Evolutionary conservation across 2,797 vertebrate species (phyloP).

Genomic region (Valencia hispanica): DNA sequence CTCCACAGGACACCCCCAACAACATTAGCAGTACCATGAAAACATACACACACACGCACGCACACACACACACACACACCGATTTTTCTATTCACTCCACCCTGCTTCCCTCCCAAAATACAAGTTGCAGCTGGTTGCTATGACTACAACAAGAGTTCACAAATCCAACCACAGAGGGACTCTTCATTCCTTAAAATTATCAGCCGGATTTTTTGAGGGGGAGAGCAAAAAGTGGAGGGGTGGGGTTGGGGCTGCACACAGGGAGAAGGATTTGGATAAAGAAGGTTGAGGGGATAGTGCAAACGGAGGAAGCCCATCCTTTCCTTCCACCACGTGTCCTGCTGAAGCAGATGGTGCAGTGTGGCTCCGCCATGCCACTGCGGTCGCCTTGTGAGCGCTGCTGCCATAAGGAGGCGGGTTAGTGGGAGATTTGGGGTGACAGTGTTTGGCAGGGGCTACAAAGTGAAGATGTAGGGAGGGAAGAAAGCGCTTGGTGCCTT

Average conservation of each 20-base stretch:
- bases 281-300: conserved; percentile 35
- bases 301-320: conserved; percentile 46
- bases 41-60: conserved; percentile 7
- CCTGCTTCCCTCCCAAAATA: conserved; percentile 50
- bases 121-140: conserved; percentile 72
- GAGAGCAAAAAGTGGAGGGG: neutral
- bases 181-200: conserved; percentile 69
- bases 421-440: conserved; percentile 74
- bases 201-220: conserved; percentile 35
- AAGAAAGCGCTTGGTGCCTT: conserved; percentile 48
- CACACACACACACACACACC: conserved; percentile 19
- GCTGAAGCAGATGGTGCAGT: conserved; percentile 71
- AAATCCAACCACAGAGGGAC: conserved; percentile 63
- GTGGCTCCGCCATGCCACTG: conserved; percentile 57
- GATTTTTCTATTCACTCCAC: conserved; percentile 27
- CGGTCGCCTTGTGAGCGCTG: conserved; percentile 49
- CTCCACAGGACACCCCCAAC: conserved; percentile 26
- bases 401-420: conserved; percentile 77
- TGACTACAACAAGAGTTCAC: conserved; percentile 67
- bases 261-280: conserved; percentile 58
- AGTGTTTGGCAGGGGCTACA: conserved; percentile 76
- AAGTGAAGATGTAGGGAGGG: conserved; percentile 67
- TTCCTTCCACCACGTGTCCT: conserved; percentile 49
- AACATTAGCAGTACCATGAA: conserved; percentile 13
- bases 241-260: conserved; percentile 15